Evolutionary conservation across 2,113 vertebrate genomes (phyloP).

Genomic region (Rhinoderma darwinii): DNA sequence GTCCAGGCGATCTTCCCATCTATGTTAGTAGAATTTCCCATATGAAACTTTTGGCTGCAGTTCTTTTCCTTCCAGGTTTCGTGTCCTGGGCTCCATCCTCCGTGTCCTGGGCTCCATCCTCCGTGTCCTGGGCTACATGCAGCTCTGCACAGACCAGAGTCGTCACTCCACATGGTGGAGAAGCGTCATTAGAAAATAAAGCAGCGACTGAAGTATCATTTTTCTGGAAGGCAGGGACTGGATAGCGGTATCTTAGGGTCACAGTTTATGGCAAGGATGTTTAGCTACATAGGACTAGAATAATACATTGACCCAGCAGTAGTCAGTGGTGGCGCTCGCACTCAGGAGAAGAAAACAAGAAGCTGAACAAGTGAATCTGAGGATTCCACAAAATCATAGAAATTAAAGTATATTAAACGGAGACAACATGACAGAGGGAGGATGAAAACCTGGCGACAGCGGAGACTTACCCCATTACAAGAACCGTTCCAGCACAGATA

Average conservation of each 20-base stretch:
- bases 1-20: no score
- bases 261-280: not conserved
- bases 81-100: not conserved
- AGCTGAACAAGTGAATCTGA: not conserved
- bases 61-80: not conserved
- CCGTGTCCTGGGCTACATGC: not conserved
- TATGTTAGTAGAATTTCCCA: not conserved
- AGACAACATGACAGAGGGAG: not conserved
- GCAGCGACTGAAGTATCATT: no score
- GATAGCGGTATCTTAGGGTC: not conserved
- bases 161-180: not conserved
- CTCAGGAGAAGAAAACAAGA: not conserved
- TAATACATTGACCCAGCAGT: not conserved
- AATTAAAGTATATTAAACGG: not conserved
- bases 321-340: not conserved
- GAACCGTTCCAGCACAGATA: not conserved
- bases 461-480: not conserved
- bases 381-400: not conserved
- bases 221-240: no score
- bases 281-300: not conserved
- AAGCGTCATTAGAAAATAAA: not conserved
- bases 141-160: not conserved
- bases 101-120: not conserved
- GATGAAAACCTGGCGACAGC: no score
- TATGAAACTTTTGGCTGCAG: not conserved